Conservation (phyloP, 2,113 vertebrate species). For the Globicephala melas region DNA sequence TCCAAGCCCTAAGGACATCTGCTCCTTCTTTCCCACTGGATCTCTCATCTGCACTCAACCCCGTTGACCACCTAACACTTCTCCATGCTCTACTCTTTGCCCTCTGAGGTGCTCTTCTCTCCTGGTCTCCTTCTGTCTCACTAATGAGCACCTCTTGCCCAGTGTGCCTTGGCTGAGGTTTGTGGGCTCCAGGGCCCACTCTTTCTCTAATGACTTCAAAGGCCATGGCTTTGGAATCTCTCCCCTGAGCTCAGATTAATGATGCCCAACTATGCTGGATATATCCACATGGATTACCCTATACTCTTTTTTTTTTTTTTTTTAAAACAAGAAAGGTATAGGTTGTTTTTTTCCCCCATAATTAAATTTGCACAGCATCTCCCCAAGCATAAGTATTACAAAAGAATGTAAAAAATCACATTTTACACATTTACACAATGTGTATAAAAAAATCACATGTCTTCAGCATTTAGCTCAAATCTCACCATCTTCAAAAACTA, state of each 20-base stretch:
- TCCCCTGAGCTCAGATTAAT: neutral
- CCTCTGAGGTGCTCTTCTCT: neutral
- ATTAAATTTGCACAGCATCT: conserved; percentile 7
- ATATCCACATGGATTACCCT: neutral
- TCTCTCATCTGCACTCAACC: neutral
- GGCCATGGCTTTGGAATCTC: neutral
- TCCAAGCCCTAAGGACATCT: neutral
- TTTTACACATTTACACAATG: neutral
- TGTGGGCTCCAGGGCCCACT: neutral
- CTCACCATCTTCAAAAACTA: conserved; percentile 36
- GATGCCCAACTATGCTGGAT: neutral
- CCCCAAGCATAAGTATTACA: neutral
- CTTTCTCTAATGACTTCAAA: neutral
- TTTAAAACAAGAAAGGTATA: neutral
- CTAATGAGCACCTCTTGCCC: neutral
- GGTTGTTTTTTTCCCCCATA: neutral
- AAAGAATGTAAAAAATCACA: conserved; percentile 14
- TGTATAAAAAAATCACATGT: neutral
- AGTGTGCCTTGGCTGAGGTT: neutral
- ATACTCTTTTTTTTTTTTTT: neutral
- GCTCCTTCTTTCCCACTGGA: neutral
- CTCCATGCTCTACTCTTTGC: neutral
- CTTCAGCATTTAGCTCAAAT: conserved; percentile 45
- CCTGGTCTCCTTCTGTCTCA: neutral
- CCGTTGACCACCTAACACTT: neutral